Percentiles rank a stretch among this genome's conserved stretches.
These are phyloP conservation scores for Heliconius hewitsoni DNA, from an alignment of 1,140 invertebrate species.

Conservation along the genomic window DNA sequence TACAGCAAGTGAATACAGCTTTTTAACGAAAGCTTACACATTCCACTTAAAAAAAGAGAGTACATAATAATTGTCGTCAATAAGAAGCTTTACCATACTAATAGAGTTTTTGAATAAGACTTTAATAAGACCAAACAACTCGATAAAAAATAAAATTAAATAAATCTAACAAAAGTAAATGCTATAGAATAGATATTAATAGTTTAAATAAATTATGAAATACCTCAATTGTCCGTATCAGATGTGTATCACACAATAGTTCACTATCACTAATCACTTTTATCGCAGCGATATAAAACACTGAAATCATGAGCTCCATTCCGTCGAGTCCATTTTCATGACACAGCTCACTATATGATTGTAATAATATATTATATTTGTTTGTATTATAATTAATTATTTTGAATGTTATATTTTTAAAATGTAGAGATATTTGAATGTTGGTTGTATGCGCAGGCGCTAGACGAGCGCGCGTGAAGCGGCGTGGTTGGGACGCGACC, in stretches of 20 bases:
- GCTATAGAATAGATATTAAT: neutral
- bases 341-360: constrained; percentile 56
- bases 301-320: constrained; percentile 75
- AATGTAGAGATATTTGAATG: constrained; percentile 47
- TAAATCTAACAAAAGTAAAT: neutral
- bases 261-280: constrained; percentile 80
- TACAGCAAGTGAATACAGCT: neutral
- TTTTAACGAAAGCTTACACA: neutral
- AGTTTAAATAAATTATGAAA: constrained; percentile 11
- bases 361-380: neutral
- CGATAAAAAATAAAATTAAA: neutral
- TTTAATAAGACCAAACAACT: neutral
- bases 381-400: constrained; percentile 38
- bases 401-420: constrained; percentile 36
- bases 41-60: neutral
- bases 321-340: constrained; percentile 72
- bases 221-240: constrained; percentile 74
- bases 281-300: constrained; percentile 66
- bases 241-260: constrained; percentile 67
- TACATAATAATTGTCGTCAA: neutral
- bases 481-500: constrained; percentile 77
- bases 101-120: neutral
- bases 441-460: constrained; percentile 64
- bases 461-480: constrained; percentile 60
- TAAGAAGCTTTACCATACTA: neutral